phyloP scores from a whole-genome alignment of 2,113 vertebrate genomes.

The Cyanoliseus patagonus region DNA sequence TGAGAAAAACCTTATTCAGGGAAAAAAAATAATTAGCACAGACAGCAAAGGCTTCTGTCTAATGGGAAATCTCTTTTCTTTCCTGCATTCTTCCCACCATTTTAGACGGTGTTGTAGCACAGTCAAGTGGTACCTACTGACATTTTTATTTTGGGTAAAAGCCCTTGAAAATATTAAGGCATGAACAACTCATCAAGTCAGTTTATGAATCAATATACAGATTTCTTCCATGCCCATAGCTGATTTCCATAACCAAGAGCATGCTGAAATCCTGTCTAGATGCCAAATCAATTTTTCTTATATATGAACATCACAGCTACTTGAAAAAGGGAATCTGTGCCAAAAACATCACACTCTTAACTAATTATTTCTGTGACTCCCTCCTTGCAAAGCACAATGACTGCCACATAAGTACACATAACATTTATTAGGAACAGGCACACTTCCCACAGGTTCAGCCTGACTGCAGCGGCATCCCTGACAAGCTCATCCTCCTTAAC shows the following conservation, averaged over 20 bases:
- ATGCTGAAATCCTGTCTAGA: constrained; percentile 61
- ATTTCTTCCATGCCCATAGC: constrained; percentile 64
- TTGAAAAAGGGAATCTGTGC: constrained; percentile 58
- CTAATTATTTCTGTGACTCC: constrained; percentile 67
- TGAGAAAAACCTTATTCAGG: background rate
- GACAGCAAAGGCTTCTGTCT: background rate
- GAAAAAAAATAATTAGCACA: background rate
- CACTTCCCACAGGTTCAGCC: constrained; percentile 56
- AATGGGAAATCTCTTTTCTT: constrained; percentile 10
- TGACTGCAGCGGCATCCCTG: constrained; percentile 33
- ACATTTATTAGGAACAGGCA: constrained; percentile 50
- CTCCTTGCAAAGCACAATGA: constrained; percentile 42
- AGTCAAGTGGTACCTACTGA: constrained; percentile 56
- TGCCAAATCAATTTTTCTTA: constrained; percentile 72
- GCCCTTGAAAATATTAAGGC: constrained; percentile 63
- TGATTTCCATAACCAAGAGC: constrained; percentile 63
- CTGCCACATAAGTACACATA: constrained; percentile 49
- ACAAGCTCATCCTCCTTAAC: constrained; percentile 41
- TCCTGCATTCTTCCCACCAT: background rate
- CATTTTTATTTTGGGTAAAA: constrained; percentile 58
- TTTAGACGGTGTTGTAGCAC: constrained; percentile 46
- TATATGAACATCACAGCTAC: constrained; percentile 60
- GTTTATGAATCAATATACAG: constrained; percentile 69
- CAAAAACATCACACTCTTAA: constrained; percentile 66
- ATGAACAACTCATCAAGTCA: constrained; percentile 67